Conservation (phyloP, 2,113 vertebrate genomes). For the Alethe diademata region DNA sequence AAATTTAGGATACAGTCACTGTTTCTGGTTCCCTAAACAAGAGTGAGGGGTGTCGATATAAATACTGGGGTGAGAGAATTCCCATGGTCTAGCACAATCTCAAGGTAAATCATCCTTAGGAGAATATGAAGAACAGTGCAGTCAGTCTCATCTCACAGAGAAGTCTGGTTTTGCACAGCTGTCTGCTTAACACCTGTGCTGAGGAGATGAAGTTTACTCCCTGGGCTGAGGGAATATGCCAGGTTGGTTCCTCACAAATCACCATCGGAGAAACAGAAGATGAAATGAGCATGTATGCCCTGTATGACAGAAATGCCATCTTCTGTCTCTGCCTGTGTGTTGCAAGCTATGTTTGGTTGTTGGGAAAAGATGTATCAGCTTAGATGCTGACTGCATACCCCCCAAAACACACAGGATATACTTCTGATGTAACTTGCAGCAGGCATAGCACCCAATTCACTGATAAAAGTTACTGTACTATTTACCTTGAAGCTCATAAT, state of each 20-base stretch:
- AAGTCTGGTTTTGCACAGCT: neutral
- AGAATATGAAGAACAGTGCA: neutral
- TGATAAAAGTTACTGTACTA: neutral
- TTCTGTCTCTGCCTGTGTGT: neutral
- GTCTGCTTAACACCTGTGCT: neutral
- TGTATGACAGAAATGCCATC: constrained; percentile 12
- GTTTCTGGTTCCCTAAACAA: neutral
- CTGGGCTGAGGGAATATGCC: neutral
- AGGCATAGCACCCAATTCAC: neutral
- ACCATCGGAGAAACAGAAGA: neutral
- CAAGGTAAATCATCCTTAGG: neutral
- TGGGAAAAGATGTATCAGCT: neutral
- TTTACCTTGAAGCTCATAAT: neutral
- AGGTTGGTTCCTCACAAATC: neutral
- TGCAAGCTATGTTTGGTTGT: neutral
- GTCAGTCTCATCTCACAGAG: neutral
- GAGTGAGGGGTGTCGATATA: neutral
- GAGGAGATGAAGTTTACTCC: neutral
- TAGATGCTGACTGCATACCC: neutral
- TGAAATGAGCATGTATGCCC: neutral
- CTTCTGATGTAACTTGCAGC: neutral
- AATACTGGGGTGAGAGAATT: neutral
- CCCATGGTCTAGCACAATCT: neutral
- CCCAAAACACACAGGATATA: neutral
- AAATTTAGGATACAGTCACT: neutral